Conservation (phyloP, 2,113 vertebrate species). For the Erpornis zantholeuca region DNA sequence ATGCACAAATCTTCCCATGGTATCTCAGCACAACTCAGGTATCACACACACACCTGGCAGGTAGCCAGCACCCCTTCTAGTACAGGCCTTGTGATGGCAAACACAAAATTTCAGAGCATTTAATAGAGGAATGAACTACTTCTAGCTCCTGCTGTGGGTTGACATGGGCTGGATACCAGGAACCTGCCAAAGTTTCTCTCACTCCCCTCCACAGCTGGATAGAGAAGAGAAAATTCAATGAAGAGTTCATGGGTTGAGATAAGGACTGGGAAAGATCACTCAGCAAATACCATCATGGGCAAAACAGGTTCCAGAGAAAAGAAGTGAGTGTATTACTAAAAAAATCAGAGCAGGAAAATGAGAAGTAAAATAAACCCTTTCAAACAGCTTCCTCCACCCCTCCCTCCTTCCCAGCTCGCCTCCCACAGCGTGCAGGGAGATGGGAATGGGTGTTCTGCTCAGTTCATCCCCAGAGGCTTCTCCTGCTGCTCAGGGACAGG, state of each 20-base stretch:
- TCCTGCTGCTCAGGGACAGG: not conserved
- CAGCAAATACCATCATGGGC: not conserved
- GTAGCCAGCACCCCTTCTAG: not conserved
- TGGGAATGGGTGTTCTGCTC: not conserved
- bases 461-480: not conserved
- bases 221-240: not conserved
- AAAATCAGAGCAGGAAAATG: not conserved
- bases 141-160: not conserved
- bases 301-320: not conserved
- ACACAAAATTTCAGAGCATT: not conserved
- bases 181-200: not conserved
- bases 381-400: not conserved
- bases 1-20: not conserved
- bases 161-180: too few relatives aligned
- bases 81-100: not conserved
- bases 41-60: not conserved
- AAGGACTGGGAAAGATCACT: too few relatives aligned
- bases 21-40: not conserved
- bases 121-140: not conserved
- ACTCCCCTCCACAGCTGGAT: not conserved
- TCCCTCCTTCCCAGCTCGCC: not conserved
- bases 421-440: not conserved
- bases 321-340: not conserved
- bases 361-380: not conserved
- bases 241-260: not conserved